Percentiles rank a stretch among this genome's conserved stretches.
These are phyloP conservation scores for Pangasianodon gigas DNA, from an alignment of 2,113 vertebrate genomes.

Conservation along the genomic window DNA sequence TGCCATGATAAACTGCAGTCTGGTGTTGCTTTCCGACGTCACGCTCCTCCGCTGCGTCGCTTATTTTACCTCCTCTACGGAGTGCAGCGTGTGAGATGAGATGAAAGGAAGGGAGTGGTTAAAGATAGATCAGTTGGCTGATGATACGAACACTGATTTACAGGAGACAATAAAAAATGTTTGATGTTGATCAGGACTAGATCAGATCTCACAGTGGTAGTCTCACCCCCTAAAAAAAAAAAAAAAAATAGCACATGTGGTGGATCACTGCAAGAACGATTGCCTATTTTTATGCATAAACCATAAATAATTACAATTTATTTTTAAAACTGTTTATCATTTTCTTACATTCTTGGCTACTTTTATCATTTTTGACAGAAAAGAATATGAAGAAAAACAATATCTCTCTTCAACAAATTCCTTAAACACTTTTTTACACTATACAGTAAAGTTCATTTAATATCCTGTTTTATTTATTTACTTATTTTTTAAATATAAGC, in stretches of 20 bases:
- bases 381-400: background rate
- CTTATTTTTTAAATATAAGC: too few species aligned
- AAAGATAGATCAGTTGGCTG: background rate
- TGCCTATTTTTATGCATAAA: background rate
- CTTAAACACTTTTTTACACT: background rate
- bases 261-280: background rate
- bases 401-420: too few species aligned
- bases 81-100: slow-evolving; percentile 3
- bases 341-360: background rate
- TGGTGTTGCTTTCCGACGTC: slow-evolving; percentile 9
- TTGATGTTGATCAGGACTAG: background rate
- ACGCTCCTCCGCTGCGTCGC: background rate
- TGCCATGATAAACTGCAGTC: slow-evolving; percentile 66
- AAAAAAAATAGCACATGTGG: background rate
- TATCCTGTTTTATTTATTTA: too few species aligned
- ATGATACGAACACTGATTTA: background rate
- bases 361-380: background rate
- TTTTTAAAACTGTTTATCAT: background rate
- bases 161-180: background rate
- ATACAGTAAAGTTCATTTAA: background rate
- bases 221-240: background rate
- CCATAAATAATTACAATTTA: background rate
- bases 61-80: slow-evolving; percentile 9
- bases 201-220: background rate
- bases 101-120: background rate